Conservation (phyloP, 1,140 invertebrate genomes). For the Saccostrea cuccullata region DNA sequence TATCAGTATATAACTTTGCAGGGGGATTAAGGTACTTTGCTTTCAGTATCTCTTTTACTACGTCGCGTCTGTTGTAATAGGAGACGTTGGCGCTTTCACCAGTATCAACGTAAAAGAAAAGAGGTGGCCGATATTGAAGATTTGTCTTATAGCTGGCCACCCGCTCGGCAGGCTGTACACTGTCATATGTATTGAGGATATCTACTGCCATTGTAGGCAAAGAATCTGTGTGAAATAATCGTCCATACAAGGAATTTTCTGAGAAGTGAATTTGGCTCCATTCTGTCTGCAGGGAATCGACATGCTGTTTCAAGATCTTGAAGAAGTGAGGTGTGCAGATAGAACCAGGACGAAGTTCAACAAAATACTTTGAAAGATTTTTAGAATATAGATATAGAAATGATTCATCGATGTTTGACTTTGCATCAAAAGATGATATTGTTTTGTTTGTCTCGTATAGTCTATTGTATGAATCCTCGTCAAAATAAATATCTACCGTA, state of each 20-base stretch:
- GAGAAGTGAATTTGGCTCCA: neutral
- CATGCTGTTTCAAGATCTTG: neutral
- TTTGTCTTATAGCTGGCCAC: neutral
- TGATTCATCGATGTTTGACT: neutral
- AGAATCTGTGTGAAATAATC: neutral
- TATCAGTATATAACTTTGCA: slow-evolving; percentile 26
- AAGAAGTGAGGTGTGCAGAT: neutral
- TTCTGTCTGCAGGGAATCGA: neutral
- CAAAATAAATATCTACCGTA: neutral
- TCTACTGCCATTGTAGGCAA: neutral
- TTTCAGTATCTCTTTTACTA: neutral
- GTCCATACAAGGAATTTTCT: neutral
- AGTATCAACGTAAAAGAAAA: neutral
- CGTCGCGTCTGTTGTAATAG: slow-evolving; percentile 12
- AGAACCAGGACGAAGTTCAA: neutral
- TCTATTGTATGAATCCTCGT: neutral
- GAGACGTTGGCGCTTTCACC: neutral
- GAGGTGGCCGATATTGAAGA: neutral
- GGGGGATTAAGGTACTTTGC: neutral
- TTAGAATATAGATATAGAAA: neutral
- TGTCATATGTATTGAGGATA: neutral
- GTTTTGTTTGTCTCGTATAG: neutral
- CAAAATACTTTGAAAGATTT: neutral
- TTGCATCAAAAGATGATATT: neutral
- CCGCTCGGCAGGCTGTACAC: neutral